Evolutionary conservation across 1,140 invertebrate genomes (phyloP).

Genomic region (Sycophaga agraensis): DNA sequence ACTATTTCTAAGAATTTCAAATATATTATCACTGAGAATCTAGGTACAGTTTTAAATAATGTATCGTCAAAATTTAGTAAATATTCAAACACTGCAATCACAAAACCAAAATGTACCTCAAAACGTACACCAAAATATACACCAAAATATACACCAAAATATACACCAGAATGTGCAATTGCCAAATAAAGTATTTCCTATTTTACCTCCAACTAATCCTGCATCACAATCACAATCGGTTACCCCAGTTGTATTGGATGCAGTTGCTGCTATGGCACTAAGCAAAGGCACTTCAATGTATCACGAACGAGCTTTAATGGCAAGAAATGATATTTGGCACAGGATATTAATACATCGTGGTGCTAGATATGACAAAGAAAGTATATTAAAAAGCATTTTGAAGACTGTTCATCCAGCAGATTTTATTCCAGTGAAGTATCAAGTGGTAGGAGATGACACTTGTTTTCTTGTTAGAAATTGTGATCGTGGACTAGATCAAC

Average conservation of each 20-base stretch:
- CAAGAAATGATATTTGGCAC: constrained; percentile 49
- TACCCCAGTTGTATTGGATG: constrained; percentile 38
- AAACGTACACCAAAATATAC: no score
- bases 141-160: neutral
- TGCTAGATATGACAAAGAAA: constrained; percentile 47
- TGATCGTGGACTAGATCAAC: constrained; percentile 53
- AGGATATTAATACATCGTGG: constrained; percentile 45
- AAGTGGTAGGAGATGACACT: constrained; percentile 43
- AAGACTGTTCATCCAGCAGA: constrained; percentile 55
- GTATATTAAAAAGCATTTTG: constrained; percentile 55
- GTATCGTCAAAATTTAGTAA: constrained; percentile 6
- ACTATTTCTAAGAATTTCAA: no score
- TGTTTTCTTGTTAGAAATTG: constrained; percentile 59
- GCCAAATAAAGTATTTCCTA: neutral
- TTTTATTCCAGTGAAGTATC: constrained; percentile 58
- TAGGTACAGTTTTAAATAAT: neutral
- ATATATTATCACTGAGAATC: no score
- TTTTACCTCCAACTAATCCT: neutral
- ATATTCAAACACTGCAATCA: neutral
- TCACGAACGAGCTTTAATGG: constrained; percentile 46
- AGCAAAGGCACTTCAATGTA: constrained; percentile 41
- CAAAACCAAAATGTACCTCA: neutral
- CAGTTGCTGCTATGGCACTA: constrained; percentile 39
- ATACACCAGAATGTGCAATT: neutral
- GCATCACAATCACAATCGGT: constrained; percentile 17